Evolutionary conservation across 2,113 vertebrate genomes (phyloP), one percentile per base, ranked within the genome.

Genomic region (Sarotherodon lohbergeri): DNA sequence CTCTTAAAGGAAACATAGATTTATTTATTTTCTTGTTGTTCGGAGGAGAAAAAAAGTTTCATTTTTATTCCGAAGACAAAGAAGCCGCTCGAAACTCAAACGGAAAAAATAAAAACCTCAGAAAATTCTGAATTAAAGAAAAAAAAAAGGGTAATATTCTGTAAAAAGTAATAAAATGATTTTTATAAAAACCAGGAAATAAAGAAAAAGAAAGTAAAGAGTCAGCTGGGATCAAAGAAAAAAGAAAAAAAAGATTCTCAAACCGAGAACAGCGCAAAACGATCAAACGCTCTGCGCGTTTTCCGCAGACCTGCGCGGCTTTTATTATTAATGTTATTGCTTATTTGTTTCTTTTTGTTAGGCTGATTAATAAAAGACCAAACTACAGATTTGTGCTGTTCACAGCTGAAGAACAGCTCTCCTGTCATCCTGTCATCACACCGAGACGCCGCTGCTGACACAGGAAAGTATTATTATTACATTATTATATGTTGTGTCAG

Each of bases 381-480:
- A 71, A 46, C 8, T 27, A 5, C 22, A 73, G 14, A n/a, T 66
- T n/a, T 0, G 10, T n/a, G 41, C 0, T 10, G 66, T 24, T 71
- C n/a, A 71, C 36, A 24, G 66, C 66, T 43, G 68, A 76, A 48
- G 14, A 0, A 29, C 17, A 48, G 41, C 41, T 29, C 22, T 48
- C n/a, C 22, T 4, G 22, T 27, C 39, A 73, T 19, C 48, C 48
- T 3, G 8, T 9, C 36, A 9, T 66, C 61, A 24, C 66, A 0
- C 36, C 2, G 66, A 71, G 66, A 46, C 63, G n/a, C 12, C 29
- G 29, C 63, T 68, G 63, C 27, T 13, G 61, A 66, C 22, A 2
- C 68, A 24, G n/a, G 0, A 71, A 24, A 46, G 66, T 13, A 2
- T 43, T 0, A 27, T 27, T 6, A 14, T 16, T 0, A 27, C 14